Evolutionary conservation across 2,113 vertebrate species (phyloP), one percentile per base, ranked within the genome.

Genomic region (Tetrax tetrax): DNA sequence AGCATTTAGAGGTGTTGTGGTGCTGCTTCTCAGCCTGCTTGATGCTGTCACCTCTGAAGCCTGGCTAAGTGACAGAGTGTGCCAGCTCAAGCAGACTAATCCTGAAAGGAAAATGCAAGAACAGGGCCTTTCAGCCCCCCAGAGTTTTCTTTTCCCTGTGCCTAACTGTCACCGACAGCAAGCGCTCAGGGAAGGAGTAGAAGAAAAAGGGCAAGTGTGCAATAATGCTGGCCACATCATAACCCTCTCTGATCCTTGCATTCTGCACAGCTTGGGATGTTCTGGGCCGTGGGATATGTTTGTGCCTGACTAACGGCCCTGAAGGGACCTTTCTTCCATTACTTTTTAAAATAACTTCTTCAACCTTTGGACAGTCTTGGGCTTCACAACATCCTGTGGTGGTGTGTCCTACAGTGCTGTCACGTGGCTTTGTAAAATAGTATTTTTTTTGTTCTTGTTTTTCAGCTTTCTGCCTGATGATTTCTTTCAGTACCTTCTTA

Each of bases 11-110:
- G 60, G 45, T 77, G 28, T 48, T 82, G 65, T 71, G 59, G 66
- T 87, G 14, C 56, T 81, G 28, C 87, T 93, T 76, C 87, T 94
- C 69, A 90, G 61, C 31, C 35, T 82, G 65, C 59, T 66, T 94
- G 76, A 77, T 64, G 60, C 48, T 75, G 92, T 92, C 92, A 91
- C 43, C 27, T 70, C 75, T 71, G 76, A 88, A 91, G n/a, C 89
- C n/a, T 7, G 7, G 35, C n/a, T 91, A 88, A 93, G 72, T 94
- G 83, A 69, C 53, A 50, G 83, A 90, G 65, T 2, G 2, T 83
- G 64, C 60, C 10, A 4, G 27, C 66, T 96, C 45, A 86, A 53
- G 69, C 35, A 72, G 54, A 80, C 68, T 76, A 66, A 90, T 85
- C 77, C 79, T 80, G 76, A 86, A 93, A 48, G 37, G 15, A 79